Conservation (phyloP, 2,113 vertebrate genomes). For the Chlorocebus sabaeus region DNA sequence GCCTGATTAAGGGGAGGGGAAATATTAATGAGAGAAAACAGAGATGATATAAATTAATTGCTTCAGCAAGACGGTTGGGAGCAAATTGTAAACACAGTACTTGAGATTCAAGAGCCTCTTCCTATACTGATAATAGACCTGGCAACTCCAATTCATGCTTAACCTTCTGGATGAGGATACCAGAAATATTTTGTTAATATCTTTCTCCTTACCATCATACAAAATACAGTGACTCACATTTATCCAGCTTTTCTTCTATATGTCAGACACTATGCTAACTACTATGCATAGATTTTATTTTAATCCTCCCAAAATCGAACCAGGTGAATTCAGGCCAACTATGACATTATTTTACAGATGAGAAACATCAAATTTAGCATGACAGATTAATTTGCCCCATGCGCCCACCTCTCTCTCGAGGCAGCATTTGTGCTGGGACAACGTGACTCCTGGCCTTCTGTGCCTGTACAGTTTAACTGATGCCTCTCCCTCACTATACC, state of each 20-base stretch:
- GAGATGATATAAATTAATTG: conserved; percentile 49
- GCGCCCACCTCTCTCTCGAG: not conserved
- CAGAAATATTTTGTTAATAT: not conserved
- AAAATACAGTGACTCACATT: not conserved
- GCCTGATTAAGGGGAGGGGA: not conserved
- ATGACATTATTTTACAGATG: not conserved
- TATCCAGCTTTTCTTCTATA: not conserved
- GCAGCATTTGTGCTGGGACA: not conserved
- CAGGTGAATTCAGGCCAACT: not conserved
- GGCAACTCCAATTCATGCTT: not conserved
- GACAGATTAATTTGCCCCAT: not conserved
- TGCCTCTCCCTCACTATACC: fast-evolving
- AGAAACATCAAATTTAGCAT: not conserved
- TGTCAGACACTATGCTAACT: not conserved
- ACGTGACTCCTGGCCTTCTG: not conserved
- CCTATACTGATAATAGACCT: not conserved
- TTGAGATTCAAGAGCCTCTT: conserved; percentile 9
- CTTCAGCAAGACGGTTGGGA: conserved; percentile 13
- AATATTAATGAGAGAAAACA: conserved; percentile 50
- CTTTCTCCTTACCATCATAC: not conserved
- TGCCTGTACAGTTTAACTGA: not conserved
- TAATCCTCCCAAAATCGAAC: not conserved
- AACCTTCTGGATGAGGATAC: not conserved
- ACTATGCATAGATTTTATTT: conserved; percentile 19
- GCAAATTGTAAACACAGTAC: conserved; percentile 25